phyloP scores from a whole-genome alignment of 2,888 invertebrate genomes.

The Minunthozetes semirufus region DNA sequence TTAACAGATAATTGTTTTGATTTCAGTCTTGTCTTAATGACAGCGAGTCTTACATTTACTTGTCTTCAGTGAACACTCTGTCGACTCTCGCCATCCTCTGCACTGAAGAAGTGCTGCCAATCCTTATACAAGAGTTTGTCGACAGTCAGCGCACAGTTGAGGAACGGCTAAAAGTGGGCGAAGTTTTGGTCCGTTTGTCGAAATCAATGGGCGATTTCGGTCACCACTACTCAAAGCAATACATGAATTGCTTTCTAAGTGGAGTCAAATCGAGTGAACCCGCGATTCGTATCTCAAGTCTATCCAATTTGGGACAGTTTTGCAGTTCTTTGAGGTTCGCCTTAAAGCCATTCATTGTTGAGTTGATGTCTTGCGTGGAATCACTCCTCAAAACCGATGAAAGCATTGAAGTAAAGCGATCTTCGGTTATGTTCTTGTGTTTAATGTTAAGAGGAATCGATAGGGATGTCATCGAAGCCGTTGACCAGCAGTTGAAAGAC shows the following conservation, averaged over 20 bases:
- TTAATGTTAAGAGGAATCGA: conserved; percentile 68
- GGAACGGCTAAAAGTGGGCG: conserved; percentile 37
- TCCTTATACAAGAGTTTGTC: conserved; percentile 62
- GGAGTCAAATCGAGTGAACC: conserved; percentile 65
- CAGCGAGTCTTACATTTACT: conserved; percentile 72
- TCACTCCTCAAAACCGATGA: conserved; percentile 63
- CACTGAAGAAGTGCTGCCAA: conserved; percentile 62
- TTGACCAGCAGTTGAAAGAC: conserved; percentile 61
- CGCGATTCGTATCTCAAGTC: conserved; percentile 67
- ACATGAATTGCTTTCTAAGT: conserved; percentile 65
- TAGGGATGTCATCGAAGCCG: conserved; percentile 57
- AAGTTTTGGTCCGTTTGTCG: conserved; percentile 31
- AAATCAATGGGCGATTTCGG: conserved; percentile 60
- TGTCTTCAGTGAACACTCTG: conserved; percentile 68
- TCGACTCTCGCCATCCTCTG: conserved; percentile 60
- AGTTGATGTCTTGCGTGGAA: conserved; percentile 66
- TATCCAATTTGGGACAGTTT: conserved; percentile 75
- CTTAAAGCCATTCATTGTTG: conserved; percentile 59
- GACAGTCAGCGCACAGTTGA: conserved; percentile 41
- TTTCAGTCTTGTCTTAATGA: conserved; percentile 66
- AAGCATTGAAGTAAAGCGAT: conserved; percentile 65
- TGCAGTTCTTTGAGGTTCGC: conserved; percentile 66
- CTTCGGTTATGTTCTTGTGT: conserved; percentile 68
- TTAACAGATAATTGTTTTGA: neutral
- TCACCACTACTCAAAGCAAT: conserved; percentile 59